Evolutionary conservation across 2,797 vertebrate genomes (phyloP), one percentile per base, ranked within the genome.

Genomic region (Setipinna tenuifilis): DNA sequence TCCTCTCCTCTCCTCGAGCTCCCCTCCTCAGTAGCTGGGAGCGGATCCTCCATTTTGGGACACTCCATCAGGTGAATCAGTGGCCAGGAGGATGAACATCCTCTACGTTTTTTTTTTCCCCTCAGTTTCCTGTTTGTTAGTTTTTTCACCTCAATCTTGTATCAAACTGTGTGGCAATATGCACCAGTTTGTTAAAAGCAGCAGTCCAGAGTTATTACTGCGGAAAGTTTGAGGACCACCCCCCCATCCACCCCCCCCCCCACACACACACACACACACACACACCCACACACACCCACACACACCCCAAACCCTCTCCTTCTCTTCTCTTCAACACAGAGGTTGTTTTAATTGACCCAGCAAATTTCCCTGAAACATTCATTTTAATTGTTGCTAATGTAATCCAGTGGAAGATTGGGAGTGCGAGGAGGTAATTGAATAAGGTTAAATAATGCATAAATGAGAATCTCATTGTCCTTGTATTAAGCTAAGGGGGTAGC

Each of bases 391-490:
- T 88, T 86, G 75, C 87, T 88, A 87, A 88, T 90, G 65, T 85
- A 80, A 87, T 88, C 86, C 81, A 86, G 21, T 10, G 17, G 82
- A 85, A 83, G 83, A 82, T 81, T 86, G 54, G 82, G 84, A 86
- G 83, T 84, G 87, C 87, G 86, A 82, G 57, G 85, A 46, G 81
- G 84, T 90, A 88, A 85, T 92, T 91, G 87, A 89, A 90, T 62
- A 41, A 86, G 84, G 87, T 92, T 92, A 88, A 93, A 92, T 93
- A 90, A 90, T 86, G 83, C 65, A 90, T 89, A 89, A 92, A 92
- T 91, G 87, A 87, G 85, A 88, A 6, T 85, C 85, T 87, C 59
- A 10, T 85, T 87, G 86, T 54, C 71, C 83, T 87, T 85, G 41
- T 83, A 62, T 75, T 41, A 75, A 75, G 68, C 68, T 7, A 75